Evolutionary conservation across 2,797 vertebrate genomes (phyloP).

Genomic region (Hybognathus amarus): DNA sequence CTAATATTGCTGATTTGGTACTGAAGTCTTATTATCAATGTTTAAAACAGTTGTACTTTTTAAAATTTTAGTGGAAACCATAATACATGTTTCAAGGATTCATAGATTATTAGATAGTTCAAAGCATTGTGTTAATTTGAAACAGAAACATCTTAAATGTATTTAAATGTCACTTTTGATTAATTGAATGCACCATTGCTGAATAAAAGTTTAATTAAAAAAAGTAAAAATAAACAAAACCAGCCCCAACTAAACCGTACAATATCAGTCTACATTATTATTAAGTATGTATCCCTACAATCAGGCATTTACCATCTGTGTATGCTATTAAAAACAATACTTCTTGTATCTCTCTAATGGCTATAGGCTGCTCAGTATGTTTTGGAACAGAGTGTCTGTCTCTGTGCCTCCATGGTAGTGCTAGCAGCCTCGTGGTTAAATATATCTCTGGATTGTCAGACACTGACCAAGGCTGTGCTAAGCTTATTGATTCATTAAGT

Average conservation of each 20-base stretch:
- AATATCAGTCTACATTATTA: background rate
- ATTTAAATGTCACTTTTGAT: background rate
- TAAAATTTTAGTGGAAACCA: background rate
- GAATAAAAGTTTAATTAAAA: background rate
- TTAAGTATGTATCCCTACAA: background rate
- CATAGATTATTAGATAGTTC: background rate
- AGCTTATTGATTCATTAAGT: constrained; percentile 41
- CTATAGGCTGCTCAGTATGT: background rate
- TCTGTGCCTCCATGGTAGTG: background rate
- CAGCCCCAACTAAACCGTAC: background rate
- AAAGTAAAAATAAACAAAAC: background rate
- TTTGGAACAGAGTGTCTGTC: background rate
- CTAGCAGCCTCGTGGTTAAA: constrained; percentile 22
- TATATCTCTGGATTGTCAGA: constrained; percentile 42
- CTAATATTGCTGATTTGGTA: background rate
- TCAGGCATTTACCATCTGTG: background rate
- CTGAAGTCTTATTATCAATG: background rate
- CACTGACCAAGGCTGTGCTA: constrained; percentile 25
- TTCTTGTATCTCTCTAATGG: background rate
- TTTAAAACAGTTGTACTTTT: background rate
- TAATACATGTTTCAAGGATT: too few species aligned
- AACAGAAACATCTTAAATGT: background rate
- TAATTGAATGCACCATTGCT: background rate
- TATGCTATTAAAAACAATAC: background rate
- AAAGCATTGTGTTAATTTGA: background rate